These are phyloP conservation scores for Pollenia labialis DNA, from an alignment of 2,888 invertebrate genomes.

Conservation along the genomic window DNA sequence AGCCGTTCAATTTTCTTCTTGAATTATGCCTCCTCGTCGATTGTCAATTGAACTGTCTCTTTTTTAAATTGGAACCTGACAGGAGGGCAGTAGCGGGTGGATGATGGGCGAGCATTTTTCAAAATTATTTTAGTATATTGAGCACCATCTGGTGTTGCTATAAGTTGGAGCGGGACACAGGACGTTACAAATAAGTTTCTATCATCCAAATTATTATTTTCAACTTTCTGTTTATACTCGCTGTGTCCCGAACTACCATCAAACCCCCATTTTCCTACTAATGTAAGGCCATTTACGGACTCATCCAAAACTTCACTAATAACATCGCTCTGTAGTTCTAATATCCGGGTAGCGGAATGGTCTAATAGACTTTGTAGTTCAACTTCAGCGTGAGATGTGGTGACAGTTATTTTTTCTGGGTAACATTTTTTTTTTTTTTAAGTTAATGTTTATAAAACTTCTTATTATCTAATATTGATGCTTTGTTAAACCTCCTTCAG, in stretches of 20 bases:
- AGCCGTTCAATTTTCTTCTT: background rate
- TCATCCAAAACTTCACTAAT: conserved; percentile 43
- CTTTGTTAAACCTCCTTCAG: conserved; percentile 35
- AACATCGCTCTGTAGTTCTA: conserved; percentile 58
- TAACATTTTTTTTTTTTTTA: conserved; percentile 62
- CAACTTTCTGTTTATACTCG: conserved; percentile 65
- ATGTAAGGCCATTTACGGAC: conserved; percentile 16
- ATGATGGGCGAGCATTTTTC: conserved; percentile 30
- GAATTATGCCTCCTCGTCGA: conserved; percentile 45
- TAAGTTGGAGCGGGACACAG: conserved; percentile 46
- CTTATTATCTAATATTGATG: conserved; percentile 35
- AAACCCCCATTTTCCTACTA: conserved; percentile 64
- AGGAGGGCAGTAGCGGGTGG: too few species aligned
- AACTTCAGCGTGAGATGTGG: conserved; percentile 59
- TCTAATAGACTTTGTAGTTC: conserved; percentile 47
- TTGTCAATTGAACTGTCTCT: conserved; percentile 46
- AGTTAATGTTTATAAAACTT: background rate
- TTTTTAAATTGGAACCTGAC: conserved; percentile 16
- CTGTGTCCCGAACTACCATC: conserved; percentile 66
- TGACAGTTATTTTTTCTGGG: conserved; percentile 58
- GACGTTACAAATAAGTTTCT: conserved; percentile 63
- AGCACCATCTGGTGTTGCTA: conserved; percentile 30
- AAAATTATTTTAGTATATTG: conserved; percentile 49
- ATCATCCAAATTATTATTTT: conserved; percentile 43
- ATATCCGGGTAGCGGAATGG: conserved; percentile 55